Conservation (phyloP, 2,888 invertebrate genomes). For the Neria commutata region DNA sequence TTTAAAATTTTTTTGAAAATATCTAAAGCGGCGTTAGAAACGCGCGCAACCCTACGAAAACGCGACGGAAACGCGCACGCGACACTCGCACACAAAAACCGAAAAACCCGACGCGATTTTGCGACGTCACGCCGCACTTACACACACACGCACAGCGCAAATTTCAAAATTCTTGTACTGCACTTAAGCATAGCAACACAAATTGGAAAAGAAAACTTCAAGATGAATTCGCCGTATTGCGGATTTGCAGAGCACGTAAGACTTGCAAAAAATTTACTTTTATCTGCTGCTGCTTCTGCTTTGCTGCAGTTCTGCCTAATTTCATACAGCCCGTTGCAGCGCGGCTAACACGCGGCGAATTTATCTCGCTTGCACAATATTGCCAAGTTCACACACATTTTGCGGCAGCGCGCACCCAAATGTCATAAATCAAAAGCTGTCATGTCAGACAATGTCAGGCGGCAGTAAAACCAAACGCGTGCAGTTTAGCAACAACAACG, state of each 20-base stretch:
- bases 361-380: neutral
- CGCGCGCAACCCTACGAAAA: no score
- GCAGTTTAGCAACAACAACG: neutral
- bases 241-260: neutral
- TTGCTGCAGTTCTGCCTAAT: neutral
- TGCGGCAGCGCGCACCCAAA: neutral
- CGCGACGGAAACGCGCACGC: neutral
- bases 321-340: neutral
- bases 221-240: slow-evolving; percentile 14
- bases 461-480: neutral
- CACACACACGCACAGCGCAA: neutral
- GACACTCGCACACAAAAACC: slow-evolving; percentile 6
- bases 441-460: neutral
- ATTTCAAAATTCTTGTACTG: neutral
- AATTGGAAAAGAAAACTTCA: neutral
- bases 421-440: slow-evolving; percentile 9
- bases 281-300: neutral
- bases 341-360: slow-evolving; percentile 5
- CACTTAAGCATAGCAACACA: neutral
- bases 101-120: slow-evolving; percentile 10
- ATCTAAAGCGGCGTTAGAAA: no score
- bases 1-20: neutral
- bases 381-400: neutral
- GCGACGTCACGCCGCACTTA: neutral
- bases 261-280: neutral